phyloP scores from a whole-genome alignment of 2,888 invertebrate species.

The Adelphocoris suturalis region DNA sequence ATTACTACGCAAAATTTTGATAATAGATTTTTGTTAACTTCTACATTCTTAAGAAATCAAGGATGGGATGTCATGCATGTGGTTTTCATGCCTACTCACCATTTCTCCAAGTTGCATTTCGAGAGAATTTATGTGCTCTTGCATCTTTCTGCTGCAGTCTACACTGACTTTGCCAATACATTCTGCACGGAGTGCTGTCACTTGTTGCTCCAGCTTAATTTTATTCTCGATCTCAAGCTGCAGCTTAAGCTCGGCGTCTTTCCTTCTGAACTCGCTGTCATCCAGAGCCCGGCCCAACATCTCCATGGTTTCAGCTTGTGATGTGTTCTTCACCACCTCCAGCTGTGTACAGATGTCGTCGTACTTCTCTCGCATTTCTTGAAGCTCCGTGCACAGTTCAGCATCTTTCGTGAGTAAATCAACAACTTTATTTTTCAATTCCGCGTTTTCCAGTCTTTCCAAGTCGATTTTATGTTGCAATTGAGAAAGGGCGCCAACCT shows the following conservation, averaged over 20 bases:
- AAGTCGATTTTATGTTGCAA: conserved; percentile 22
- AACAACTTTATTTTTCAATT: conserved; percentile 52
- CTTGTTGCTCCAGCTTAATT: conserved; percentile 42
- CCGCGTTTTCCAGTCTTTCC: conserved; percentile 37
- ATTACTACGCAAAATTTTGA: no score
- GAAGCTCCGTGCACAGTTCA: conserved; percentile 52
- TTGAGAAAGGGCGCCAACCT: conserved; percentile 15
- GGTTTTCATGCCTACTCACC: conserved; percentile 12
- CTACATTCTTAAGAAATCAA: no score
- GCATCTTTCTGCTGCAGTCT: conserved; percentile 61
- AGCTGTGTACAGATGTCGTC: conserved; percentile 11
- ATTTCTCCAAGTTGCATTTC: conserved; percentile 22
- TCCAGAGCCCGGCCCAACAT: conserved; percentile 37
- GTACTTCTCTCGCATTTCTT: not conserved
- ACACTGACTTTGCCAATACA: conserved; percentile 62
- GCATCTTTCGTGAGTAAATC: conserved; percentile 65
- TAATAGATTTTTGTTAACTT: not conserved
- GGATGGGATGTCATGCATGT: no score
- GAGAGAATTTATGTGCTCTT: conserved; percentile 53
- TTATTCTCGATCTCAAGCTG: not conserved
- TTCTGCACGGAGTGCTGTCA: conserved; percentile 43
- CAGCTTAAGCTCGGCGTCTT: not conserved
- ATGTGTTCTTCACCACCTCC: not conserved
- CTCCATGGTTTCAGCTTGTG: conserved; percentile 36
- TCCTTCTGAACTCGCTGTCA: not conserved